A percentile compares a stretch with the other conserved stretches of the same genome.
Evolutionary conservation across 2,888 invertebrate genomes (phyloP).

Genomic region (Yponomeuta evonymella): DNA sequence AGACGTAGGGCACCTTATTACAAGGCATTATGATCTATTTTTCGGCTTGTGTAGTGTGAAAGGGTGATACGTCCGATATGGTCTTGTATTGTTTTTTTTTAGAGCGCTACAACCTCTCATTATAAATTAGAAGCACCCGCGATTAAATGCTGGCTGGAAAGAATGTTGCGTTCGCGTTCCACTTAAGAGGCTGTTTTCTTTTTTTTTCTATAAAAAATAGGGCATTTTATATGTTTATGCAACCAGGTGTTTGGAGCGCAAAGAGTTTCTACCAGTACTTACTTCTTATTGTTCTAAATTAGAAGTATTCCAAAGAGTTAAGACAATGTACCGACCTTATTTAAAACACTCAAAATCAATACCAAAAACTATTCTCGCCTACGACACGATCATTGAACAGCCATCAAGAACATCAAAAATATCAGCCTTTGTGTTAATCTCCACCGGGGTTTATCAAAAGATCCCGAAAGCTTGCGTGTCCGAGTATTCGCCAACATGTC

Average conservation of each 20-base stretch:
- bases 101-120: slow-evolving; percentile 45
- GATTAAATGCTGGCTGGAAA: slow-evolving; percentile 17
- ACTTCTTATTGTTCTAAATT: no score
- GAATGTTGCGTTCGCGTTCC: slow-evolving; percentile 3
- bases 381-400: neutral
- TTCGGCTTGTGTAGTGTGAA: neutral
- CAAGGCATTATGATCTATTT: neutral
- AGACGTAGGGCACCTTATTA: neutral
- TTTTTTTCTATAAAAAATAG: neutral
- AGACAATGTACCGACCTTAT: neutral
- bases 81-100: slow-evolving; percentile 37
- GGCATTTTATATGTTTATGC: neutral
- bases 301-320: neutral
- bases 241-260: neutral
- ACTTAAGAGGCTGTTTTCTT: slow-evolving; percentile 4
- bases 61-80: neutral
- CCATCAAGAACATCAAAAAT: slow-evolving; percentile 7
- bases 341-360: neutral
- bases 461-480: slow-evolving; percentile 30
- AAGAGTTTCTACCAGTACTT: neutral
- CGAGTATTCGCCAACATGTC: neutral
- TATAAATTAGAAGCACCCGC: slow-evolving; percentile 58
- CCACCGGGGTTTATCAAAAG: slow-evolving; percentile 40
- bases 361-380: neutral
- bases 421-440: slow-evolving; percentile 17